Percentiles rank a stretch among this genome's conserved stretches.
Conservation (phyloP, 2,113 vertebrate genomes). For the Dolichotis patagonum region DNA sequence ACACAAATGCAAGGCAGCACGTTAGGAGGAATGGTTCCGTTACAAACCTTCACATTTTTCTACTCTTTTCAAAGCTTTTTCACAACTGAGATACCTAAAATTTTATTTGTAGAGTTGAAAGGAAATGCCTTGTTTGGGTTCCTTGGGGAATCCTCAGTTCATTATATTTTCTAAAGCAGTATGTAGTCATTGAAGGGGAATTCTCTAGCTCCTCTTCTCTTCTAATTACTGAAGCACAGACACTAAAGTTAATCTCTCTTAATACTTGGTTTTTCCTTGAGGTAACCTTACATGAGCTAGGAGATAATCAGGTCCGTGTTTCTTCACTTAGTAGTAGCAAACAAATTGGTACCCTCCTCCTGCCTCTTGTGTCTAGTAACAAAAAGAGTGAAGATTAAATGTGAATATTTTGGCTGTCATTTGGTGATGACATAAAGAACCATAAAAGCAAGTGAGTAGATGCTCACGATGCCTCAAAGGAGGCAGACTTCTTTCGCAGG, state of each 20-base stretch:
- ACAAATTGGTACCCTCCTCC: neutral
- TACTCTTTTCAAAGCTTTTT: constrained; percentile 54
- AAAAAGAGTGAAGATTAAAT: neutral
- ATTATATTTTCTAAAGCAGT: constrained; percentile 12
- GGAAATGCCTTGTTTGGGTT: constrained; percentile 56
- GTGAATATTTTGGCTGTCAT: neutral
- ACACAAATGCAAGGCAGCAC: neutral
- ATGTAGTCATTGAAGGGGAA: neutral
- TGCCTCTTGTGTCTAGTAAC: neutral
- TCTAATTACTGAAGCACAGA: neutral
- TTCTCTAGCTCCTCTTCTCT: neutral
- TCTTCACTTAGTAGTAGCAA: neutral
- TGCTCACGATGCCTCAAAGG: neutral
- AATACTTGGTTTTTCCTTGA: constrained; percentile 43
- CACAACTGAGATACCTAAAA: constrained; percentile 52
- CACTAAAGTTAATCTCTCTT: constrained; percentile 45
- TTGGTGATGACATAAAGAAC: constrained; percentile 14
- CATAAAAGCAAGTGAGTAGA: neutral
- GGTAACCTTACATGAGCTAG: neutral
- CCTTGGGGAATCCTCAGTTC: constrained; percentile 41
- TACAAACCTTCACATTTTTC: constrained; percentile 37
- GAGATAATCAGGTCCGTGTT: neutral
- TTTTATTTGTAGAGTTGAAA: constrained; percentile 40
- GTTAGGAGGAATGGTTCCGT: neutral
- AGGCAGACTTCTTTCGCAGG: neutral